Conservation (phyloP, 2,888 invertebrate genomes). For the Ornithoptera alexandrae region DNA sequence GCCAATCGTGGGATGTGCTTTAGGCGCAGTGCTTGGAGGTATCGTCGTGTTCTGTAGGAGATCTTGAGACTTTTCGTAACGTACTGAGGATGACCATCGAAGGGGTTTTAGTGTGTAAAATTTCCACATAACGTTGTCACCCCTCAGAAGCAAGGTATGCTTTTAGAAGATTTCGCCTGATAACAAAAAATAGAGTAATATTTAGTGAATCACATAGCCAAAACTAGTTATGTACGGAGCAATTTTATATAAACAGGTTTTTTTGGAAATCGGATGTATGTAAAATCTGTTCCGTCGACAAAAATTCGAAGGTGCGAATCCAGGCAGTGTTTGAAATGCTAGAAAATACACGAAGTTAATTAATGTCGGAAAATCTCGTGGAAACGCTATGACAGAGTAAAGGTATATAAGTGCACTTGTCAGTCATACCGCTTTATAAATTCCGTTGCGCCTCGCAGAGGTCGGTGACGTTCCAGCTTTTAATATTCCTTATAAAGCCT, state of each 20-base stretch:
- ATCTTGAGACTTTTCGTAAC: too few relatives aligned
- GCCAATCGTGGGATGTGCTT: too few relatives aligned
- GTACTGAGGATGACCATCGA: too few relatives aligned
- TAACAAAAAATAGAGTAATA: too few relatives aligned
- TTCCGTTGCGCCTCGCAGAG: conserved; percentile 21
- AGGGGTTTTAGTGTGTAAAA: too few relatives aligned
- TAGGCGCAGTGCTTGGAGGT: too few relatives aligned
- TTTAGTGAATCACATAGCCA: too few relatives aligned
- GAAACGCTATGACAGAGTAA: conserved; percentile 28
- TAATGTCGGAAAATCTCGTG: conserved; percentile 26
- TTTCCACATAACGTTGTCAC: too few relatives aligned
- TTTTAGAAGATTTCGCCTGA: too few relatives aligned
- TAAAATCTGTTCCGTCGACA: not conserved
- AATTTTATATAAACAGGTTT: not conserved
- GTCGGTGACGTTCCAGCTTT: conserved; percentile 19
- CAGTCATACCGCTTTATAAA: conserved; percentile 29
- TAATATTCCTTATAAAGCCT: conserved; percentile 21
- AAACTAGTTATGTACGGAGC: not conserved
- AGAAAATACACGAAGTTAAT: conserved; percentile 25
- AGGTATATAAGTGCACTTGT: conserved; percentile 28
- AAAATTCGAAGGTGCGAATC: conserved; percentile 8
- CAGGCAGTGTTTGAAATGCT: conserved; percentile 17
- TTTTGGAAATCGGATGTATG: not conserved
- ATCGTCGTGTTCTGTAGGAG: too few relatives aligned
- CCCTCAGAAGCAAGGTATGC: too few relatives aligned